Evolutionary conservation across 2,797 vertebrate species (phyloP).

Genomic region (Labroides dimidiatus): DNA sequence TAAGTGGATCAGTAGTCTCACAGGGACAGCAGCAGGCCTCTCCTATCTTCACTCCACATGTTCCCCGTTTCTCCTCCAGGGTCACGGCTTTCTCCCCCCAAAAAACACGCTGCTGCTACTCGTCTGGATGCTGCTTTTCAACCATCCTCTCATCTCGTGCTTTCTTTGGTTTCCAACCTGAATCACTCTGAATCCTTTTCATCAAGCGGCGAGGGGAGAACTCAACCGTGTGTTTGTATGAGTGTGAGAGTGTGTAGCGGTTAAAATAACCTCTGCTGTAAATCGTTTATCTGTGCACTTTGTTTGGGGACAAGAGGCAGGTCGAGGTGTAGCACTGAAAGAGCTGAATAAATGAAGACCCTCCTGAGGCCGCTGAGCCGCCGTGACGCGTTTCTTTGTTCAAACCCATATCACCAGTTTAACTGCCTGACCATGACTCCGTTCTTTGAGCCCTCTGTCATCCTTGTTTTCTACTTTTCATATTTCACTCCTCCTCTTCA

Average conservation of each 20-base stretch:
- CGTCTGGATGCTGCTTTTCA: constrained; percentile 52
- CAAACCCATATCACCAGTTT: not conserved
- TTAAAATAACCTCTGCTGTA: constrained; percentile 40
- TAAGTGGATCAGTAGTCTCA: constrained; percentile 34
- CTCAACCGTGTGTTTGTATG: constrained; percentile 11
- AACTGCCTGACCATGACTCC: not conserved
- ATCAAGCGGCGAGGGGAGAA: constrained; percentile 3
- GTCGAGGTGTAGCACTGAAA: constrained; percentile 47
- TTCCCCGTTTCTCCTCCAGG: constrained; percentile 22
- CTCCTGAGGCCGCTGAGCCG: constrained; percentile 24
- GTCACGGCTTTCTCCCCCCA: not conserved
- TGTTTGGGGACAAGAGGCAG: constrained; percentile 30
- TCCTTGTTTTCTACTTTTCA: not conserved
- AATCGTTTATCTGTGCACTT: constrained; percentile 63
- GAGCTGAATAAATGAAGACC: constrained; percentile 51
- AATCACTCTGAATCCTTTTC: constrained; percentile 5
- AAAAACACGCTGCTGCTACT: constrained; percentile 63
- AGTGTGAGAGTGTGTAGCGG: constrained; percentile 9
- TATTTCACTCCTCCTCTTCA: no score
- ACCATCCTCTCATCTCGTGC: constrained; percentile 8
- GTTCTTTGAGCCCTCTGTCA: not conserved
- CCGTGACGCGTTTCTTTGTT: not conserved
- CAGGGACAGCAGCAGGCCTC: constrained; percentile 34
- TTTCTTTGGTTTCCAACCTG: not conserved
- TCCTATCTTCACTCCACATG: constrained; percentile 13